Percentiles rank a stretch among this genome's conserved stretches.
phyloP scores from a whole-genome alignment of 2,888 invertebrate genomes.

The Spodoptera exigua region DNA sequence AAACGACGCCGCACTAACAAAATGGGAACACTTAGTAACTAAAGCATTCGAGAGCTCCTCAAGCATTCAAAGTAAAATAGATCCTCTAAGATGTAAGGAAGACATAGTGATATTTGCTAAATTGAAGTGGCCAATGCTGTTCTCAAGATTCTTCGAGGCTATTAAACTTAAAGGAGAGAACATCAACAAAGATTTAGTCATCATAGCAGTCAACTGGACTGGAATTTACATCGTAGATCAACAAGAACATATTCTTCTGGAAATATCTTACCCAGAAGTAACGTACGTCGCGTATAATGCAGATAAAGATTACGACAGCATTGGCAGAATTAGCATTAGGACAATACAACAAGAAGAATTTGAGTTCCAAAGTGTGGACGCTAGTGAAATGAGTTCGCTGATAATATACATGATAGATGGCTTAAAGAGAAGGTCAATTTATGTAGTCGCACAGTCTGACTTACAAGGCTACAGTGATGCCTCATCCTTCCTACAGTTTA shows the following conservation, averaged over 20 bases:
- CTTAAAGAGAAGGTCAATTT: conserved; percentile 95
- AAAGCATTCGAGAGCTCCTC: conserved; percentile 92
- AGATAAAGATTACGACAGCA: conserved; percentile 82
- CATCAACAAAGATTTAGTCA: conserved; percentile 92
- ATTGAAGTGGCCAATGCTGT: conserved; percentile 97
- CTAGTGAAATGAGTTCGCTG: conserved; percentile 95
- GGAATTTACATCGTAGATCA: conserved; percentile 98
- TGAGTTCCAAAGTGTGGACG: conserved; percentile 96
- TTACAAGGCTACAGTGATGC: conserved; percentile 88
- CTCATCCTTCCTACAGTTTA: conserved; percentile 89
- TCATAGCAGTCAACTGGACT: conserved; percentile 98
- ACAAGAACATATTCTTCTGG: conserved; percentile 96
- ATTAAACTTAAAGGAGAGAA: conserved; percentile 92
- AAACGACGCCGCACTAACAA: conserved; percentile 90
- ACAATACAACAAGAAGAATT: conserved; percentile 97
- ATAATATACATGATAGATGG: conserved; percentile 96
- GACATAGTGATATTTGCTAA: conserved; percentile 97
- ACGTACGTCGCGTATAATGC: conserved; percentile 91
- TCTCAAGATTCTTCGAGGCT: conserved; percentile 98
- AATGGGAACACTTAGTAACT: conserved; percentile 93
- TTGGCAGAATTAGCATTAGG: conserved; percentile 92
- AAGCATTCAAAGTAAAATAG: conserved; percentile 91
- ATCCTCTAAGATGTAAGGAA: conserved; percentile 93
- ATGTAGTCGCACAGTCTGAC: conserved; percentile 93
- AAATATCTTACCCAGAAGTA: conserved; percentile 96